Evolutionary conservation across 2,888 invertebrate genomes (phyloP).

Genomic region (Cataglyphis cursor): DNA sequence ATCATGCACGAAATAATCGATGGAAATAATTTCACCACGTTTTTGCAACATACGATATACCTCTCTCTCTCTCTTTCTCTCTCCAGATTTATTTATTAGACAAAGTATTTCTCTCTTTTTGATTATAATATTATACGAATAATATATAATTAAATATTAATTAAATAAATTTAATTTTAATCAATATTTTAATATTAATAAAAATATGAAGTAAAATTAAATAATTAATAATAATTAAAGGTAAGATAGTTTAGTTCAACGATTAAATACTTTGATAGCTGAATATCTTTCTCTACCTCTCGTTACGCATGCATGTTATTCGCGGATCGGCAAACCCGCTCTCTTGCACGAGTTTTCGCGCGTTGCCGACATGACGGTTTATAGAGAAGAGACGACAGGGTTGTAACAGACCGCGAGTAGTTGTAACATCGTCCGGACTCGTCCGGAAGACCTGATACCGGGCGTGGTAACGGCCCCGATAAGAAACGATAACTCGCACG

Average conservation of each 20-base stretch:
- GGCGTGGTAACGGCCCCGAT: slow-evolving; percentile 67
- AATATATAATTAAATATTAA: not conserved
- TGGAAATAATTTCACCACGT: not conserved
- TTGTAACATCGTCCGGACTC: slow-evolving; percentile 53
- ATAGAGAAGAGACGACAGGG: slow-evolving; percentile 1
- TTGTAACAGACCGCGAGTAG: slow-evolving; percentile 23
- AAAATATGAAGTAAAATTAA: too few relatives aligned
- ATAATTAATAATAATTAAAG: not conserved
- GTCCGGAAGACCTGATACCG: slow-evolving; percentile 36
- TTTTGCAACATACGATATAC: not conserved
- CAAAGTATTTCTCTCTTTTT: not conserved
- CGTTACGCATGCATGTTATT: not conserved
- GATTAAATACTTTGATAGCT: not conserved
- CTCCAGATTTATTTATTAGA: not conserved
- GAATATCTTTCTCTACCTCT: not conserved
- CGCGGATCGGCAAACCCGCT: not conserved
- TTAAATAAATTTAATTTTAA: too few relatives aligned
- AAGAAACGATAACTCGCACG: slow-evolving; percentile 71
- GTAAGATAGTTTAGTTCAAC: not conserved
- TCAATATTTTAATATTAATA: too few relatives aligned
- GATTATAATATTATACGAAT: not conserved
- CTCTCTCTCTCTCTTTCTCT: not conserved
- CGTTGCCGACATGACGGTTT: slow-evolving; percentile 6
- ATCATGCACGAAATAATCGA: not conserved
- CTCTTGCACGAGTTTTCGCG: slow-evolving; percentile 37